Evolutionary conservation across 2,888 invertebrate genomes (phyloP).

Genomic region (Ectobius pallidus): DNA sequence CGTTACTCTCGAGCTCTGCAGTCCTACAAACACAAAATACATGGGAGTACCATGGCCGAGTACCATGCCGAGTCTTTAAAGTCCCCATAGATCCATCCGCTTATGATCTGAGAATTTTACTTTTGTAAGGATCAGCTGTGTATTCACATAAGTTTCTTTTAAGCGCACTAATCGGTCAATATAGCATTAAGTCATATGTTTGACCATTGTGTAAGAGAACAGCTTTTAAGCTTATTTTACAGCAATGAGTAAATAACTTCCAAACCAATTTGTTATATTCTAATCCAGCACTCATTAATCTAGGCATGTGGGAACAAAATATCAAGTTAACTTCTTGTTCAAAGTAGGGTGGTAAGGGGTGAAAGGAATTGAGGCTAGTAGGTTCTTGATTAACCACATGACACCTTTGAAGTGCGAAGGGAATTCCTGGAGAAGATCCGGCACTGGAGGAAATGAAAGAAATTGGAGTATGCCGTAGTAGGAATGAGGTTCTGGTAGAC

Average conservation of each 20-base stretch:
- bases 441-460: too few relatives aligned
- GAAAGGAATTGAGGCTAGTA: too few relatives aligned
- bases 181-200: not conserved
- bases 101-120: constrained; percentile 7
- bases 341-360: too few relatives aligned
- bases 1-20: not conserved
- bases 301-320: too few relatives aligned
- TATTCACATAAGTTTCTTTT: constrained; percentile 10
- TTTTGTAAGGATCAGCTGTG: not conserved
- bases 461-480: too few relatives aligned
- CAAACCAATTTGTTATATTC: too few relatives aligned
- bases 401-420: too few relatives aligned
- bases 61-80: not conserved
- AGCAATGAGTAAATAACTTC: constrained; percentile 7
- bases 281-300: too few relatives aligned
- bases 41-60: not conserved
- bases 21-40: not conserved
- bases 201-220: constrained; percentile 20
- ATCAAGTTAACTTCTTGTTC: too few relatives aligned
- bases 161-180: constrained; percentile 7
- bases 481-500: too few relatives aligned
- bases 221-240: constrained; percentile 18
- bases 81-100: not conserved
- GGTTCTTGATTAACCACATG: too few relatives aligned
- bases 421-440: too few relatives aligned